Evolutionary conservation across 2,888 invertebrate species (phyloP), one percentile per base, ranked within the genome.

Genomic region (Trissonchulus sp.): DNA sequence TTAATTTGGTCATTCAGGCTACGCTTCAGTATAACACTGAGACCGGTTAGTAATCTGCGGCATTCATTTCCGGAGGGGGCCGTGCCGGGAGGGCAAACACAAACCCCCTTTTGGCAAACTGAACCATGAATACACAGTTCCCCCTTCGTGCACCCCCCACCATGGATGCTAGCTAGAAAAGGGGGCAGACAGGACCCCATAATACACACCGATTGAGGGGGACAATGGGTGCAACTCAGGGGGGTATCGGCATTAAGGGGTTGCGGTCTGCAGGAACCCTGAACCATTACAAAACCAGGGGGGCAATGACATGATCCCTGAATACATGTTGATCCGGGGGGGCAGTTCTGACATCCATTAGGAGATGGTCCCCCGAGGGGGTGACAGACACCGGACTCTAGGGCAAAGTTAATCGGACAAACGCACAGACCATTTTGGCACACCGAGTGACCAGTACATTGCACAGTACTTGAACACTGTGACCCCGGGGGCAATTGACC

Each of bases 341-440:
- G 8, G 48, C 48, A 48, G n/a, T n/a, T n/a, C n/a, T n/a, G n/a
- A n/a, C n/a, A n/a, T 15, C 48, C 48, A 23, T 48, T 48, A 23
- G 8, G 23, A 23, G 8, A 15, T 8, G 8, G 8, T 8, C 68
- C 28, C 15, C 31, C 8, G 8, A 15, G 15, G 33, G 68, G 15
- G 8, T 33, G 8, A 65, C 68, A 65, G 31, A 65, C 68, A 15
- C 68, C 68, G 28, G 31, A 33, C 35, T 65, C 68, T 28, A 65
- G 68, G 33, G 31, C 68, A 65, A 15, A 65, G 31, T 34, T 30
- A 18, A 15, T 15, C 8, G 35, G 68, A 65, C 68, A 65, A 15
- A n/a, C n/a, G 35, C 68, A 65, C 8, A 65, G 8, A 34, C 35
- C 33, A 15, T 8, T 28, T 18, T 65, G 8, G 28, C 68, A 65